Evolutionary conservation across 1,140 invertebrate species (phyloP), one percentile per base, ranked within the genome.

Genomic region (Pogonognathellus flavescens): DNA sequence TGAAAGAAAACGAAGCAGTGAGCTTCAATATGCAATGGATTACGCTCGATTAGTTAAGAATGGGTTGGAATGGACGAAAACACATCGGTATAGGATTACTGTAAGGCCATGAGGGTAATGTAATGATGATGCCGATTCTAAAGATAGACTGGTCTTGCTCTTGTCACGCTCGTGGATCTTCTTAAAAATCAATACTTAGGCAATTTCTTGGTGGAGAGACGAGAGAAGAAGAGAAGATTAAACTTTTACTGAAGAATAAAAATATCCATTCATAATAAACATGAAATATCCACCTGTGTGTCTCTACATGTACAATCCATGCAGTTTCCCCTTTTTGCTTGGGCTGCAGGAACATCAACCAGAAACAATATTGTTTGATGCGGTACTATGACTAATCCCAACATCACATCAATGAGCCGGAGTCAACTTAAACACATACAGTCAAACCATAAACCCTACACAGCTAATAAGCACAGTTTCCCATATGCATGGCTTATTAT

Each of bases 151-250:
- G 31, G 41, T 31, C 41, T 13, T 49, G 41, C 41, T 31, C 25
- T 76, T 31, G 70, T 76, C 70, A 76, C 70, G 70, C 70, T 76
- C 70, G 70, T 76, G 70, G 31, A 76, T 76, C 70, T 76, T 76
- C 70, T 76, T 76, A 50, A 76, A 76, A 76, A 76, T 76, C 70
- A 76, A 76, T 76, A 76, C 25, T 76, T 76, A 31, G 41, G 66
- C 14, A 49, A 31, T 62, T 49, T 22, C 10, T 70, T 70, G 66
- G 22, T 60, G 9, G 31, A 76, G 41, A n/a, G 2, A 31, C 31
- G 70, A 76, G 70, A 76, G 70, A 31, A 72, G 31, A 41, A 76
- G 18, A 41, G 70, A 41, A 76, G 70, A 18, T 76, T 76, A 25
- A 50, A 49, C 70, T 76, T 76, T 41, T 41, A 41, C 31, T 41